phyloP scores from a whole-genome alignment of 2,113 vertebrate genomes.

The Sturnus vulgaris region DNA sequence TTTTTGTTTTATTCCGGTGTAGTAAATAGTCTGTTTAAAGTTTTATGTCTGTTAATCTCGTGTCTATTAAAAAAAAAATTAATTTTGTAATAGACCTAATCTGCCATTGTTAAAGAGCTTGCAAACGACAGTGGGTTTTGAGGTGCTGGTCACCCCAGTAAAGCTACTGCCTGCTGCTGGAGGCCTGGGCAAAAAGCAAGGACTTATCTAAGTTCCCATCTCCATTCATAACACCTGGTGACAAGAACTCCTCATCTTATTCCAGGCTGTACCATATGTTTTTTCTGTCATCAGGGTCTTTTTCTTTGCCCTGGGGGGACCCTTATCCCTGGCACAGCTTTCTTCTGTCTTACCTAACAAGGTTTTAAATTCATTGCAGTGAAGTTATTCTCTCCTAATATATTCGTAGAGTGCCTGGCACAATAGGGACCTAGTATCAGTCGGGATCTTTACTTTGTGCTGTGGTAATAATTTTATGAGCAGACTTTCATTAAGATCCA shows the following conservation, averaged over 20 bases:
- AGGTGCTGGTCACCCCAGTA: not conserved
- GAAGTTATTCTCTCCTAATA: not conserved
- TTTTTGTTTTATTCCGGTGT: not conserved
- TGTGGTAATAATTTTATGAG: constrained; percentile 20
- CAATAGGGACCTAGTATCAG: not conserved
- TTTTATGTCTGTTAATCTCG: not conserved
- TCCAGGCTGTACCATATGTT: not conserved
- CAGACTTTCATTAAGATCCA: constrained; percentile 31
- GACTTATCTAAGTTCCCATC: not conserved
- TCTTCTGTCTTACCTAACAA: not conserved
- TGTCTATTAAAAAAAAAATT: not conserved
- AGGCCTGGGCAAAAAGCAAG: not conserved
- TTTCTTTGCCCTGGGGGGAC: not conserved
- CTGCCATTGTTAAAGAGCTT: not conserved
- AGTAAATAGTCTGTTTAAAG: not conserved
- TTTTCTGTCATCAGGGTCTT: not conserved
- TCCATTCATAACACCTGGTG: not conserved
- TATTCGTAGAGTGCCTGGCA: not conserved
- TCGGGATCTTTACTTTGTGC: constrained; percentile 8
- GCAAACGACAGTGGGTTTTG: not conserved
- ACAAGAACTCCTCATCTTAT: not conserved
- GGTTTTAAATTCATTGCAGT: not conserved
- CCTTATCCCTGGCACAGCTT: not conserved
- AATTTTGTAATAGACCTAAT: not conserved
- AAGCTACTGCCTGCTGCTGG: not conserved